Base-by-base conservation (phyloP, 2,797 vertebrate species). In the Anniella stebbinsi region DNA sequence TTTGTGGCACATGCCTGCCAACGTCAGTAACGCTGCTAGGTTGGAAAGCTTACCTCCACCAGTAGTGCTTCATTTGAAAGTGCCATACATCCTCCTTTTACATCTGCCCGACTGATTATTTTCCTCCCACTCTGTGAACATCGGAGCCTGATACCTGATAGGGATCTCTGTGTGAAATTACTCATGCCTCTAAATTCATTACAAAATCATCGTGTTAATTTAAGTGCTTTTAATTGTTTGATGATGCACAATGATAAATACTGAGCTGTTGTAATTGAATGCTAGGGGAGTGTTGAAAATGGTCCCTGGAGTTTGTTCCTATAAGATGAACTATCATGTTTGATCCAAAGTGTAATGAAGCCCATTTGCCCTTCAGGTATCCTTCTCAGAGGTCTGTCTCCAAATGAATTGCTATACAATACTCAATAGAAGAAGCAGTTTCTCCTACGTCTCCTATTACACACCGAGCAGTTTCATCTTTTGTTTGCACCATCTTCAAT, bases 201-300 rank as follows among this genome's bases (percentile, higher is more conserved):
- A 92, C 80, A 92, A 93, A 95, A 93, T 85, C 88, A 91, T 95
- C 92, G 91, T 38, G 45, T 85, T 91, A 87, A 89, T 6, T 91
- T 87, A 92, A 93, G 92, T 87, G 88, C 45, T 25, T 54, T 92
- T 95, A 96, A 95, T 92, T 94, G 80, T 94, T 95, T 84, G 72
- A 91, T 91, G 78, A 93, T 86, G 41, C 1, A 87, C 54, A 80
- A 41, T 36, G 33, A 73, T 89, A 93, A 95, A 89, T 81, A 94
- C 54, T 45, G 48, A 81, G n/a, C 41, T 67, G 57, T 38, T 90
- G 92, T 92, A 94, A 94, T 60, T 91, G 75, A 91, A 93, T 93
- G 77, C 89, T 57, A 87, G 73, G 80, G 89, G 93, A 87, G 88
- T 33, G 93, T 91, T 89, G 82, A n/a, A 93, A 93, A 87, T 0